These are phyloP conservation scores for Tryphoninae sp. DNA, from an alignment of 2,888 invertebrate species.

Conservation along the genomic window DNA sequence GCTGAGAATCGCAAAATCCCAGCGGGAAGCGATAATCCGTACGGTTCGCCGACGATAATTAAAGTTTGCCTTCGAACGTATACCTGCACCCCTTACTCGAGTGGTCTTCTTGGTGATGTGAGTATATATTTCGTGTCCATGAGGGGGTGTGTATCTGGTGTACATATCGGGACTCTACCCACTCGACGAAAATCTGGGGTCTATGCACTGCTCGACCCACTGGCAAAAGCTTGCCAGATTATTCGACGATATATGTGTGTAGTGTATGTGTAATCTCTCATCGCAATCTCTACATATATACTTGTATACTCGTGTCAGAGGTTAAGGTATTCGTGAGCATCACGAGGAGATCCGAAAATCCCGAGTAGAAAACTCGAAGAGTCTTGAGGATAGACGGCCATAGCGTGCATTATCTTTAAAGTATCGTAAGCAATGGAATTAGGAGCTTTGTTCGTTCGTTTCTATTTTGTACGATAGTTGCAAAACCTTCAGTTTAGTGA, in stretches of 20 bases:
- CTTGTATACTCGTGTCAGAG: no score
- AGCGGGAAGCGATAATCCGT: constrained; percentile 53
- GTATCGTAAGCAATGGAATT: no score
- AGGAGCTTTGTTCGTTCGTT: neutral
- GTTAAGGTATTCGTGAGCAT: neutral
- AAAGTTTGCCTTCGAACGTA: constrained; percentile 64
- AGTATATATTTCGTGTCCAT: constrained; percentile 17
- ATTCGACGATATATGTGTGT: neutral
- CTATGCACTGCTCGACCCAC: constrained; percentile 16
- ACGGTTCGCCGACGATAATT: constrained; percentile 63
- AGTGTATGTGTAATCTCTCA: neutral
- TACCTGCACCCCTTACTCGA: constrained; percentile 20
- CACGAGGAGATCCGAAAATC: constrained; percentile 12
- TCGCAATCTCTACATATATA: no score
- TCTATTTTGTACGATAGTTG: neutral
- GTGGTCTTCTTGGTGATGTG: constrained; percentile 2
- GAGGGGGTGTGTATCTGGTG: neutral
- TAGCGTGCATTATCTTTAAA: neutral
- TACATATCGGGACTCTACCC: neutral
- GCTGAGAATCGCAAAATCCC: constrained; percentile 55
- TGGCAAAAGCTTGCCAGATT: neutral
- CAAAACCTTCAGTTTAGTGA: neutral
- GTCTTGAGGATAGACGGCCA: constrained; percentile 37
- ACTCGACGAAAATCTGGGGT: constrained; percentile 17
- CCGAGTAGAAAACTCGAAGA: constrained; percentile 19